Percentiles rank a stretch among this genome's conserved stretches.
phyloP scores from a whole-genome alignment of 2,113 vertebrate genomes.

The Monarcha castaneiventris region DNA sequence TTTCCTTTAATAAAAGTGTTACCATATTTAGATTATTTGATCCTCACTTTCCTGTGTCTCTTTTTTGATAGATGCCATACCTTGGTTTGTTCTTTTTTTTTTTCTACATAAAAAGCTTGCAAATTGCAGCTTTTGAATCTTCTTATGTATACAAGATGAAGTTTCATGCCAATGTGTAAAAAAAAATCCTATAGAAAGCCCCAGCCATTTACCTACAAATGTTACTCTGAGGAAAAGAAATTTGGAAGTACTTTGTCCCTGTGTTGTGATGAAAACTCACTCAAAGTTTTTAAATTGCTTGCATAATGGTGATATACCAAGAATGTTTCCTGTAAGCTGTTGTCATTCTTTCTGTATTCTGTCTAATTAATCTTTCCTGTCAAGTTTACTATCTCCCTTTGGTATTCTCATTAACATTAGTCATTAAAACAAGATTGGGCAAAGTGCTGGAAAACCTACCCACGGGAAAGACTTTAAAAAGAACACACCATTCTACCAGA shows the following conservation, averaged over 20 bases:
- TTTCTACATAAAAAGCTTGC: background rate
- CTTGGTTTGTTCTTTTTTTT: background rate
- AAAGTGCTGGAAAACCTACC: background rate
- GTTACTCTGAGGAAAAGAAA: background rate
- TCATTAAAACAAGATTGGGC: background rate
- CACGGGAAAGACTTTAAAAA: background rate
- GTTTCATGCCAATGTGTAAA: background rate
- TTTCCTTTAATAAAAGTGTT: background rate
- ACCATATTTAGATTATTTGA: background rate
- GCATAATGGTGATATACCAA: background rate
- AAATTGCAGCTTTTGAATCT: background rate
- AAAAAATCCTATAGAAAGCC: background rate
- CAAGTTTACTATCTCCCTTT: background rate
- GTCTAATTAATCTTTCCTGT: background rate
- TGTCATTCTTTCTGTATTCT: background rate
- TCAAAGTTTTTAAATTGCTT: background rate
- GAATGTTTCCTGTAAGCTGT: background rate
- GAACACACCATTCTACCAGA: background rate
- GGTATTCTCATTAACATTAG: background rate
- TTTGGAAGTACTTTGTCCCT: background rate
- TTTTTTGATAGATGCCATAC: background rate
- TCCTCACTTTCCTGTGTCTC: background rate
- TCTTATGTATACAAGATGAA: background rate
- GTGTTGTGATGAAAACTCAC: background rate
- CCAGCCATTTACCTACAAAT: background rate